These are phyloP conservation scores for Perca fluviatilis DNA, from an alignment of 2,113 vertebrate genomes.

Conservation along the genomic window DNA sequence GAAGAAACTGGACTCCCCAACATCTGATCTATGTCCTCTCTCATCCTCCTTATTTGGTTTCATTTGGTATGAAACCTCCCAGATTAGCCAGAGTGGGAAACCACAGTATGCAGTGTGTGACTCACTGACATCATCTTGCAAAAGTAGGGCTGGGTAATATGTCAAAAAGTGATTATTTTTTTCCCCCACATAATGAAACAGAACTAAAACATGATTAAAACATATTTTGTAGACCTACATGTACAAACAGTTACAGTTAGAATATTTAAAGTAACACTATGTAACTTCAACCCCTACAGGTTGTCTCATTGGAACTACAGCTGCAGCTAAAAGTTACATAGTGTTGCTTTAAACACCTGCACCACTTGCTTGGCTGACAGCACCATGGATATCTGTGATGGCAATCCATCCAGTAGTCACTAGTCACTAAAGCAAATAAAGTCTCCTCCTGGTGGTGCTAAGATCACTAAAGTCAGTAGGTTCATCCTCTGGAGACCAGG, in stretches of 20 bases:
- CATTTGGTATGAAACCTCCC: neutral
- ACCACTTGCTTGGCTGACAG: neutral
- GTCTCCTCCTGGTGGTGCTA: too few species aligned
- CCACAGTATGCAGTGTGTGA: neutral
- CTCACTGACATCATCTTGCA: neutral
- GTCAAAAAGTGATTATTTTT: too few species aligned
- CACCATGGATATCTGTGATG: neutral
- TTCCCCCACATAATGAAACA: neutral
- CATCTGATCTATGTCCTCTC: slow-evolving; percentile 21
- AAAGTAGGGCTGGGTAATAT: neutral
- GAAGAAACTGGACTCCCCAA: neutral
- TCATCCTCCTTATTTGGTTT: neutral
- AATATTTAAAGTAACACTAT: neutral
- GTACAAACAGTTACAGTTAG: neutral
- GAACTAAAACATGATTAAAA: neutral
- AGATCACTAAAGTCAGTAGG: neutral
- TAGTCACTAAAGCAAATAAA: too few species aligned
- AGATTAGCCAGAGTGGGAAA: neutral
- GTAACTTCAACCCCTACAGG: too few species aligned
- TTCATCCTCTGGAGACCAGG: neutral
- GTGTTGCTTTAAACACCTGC: neutral
- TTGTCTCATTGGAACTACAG: too few species aligned
- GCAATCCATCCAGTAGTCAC: neutral
- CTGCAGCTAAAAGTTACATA: too few species aligned
- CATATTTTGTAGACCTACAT: neutral